phyloP scores from a whole-genome alignment of 2,888 invertebrate species.

The Pollenia griseotomentosa region DNA sequence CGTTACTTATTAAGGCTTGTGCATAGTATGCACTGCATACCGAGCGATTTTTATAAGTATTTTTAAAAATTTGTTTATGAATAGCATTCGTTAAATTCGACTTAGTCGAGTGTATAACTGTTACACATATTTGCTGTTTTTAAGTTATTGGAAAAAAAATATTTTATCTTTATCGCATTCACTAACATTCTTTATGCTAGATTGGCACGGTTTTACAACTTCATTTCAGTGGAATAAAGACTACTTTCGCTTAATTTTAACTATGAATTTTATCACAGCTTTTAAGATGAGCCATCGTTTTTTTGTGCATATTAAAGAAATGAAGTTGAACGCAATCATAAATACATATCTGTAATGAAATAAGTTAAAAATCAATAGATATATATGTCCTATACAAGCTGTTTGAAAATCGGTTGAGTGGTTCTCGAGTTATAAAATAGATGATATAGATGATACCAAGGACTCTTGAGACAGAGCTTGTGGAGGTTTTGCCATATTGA shows the following conservation, averaged over 20 bases:
- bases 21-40: background rate
- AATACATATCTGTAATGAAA: no score
- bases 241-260: constrained; percentile 40
- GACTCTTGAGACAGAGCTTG: no score
- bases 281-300: constrained; percentile 13
- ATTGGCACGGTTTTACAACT: constrained; percentile 50
- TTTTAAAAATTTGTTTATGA: background rate
- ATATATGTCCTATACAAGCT: no score
- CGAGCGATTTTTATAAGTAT: background rate
- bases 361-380: background rate
- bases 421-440: no score
- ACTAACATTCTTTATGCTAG: constrained; percentile 22
- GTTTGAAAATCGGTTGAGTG: no score
- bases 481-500: no score
- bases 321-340: constrained; percentile 4
- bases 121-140: no score
- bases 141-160: background rate
- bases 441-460: no score
- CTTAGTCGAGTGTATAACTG: background rate
- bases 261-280: constrained; percentile 36
- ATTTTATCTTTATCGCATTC: constrained; percentile 57
- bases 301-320: constrained; percentile 20
- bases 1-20: no score
- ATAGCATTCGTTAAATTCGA: constrained; percentile 2
- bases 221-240: constrained; percentile 45